Base-by-base conservation (phyloP, 2,888 invertebrate genomes). In the Dolichopus griseipennis region DNA sequence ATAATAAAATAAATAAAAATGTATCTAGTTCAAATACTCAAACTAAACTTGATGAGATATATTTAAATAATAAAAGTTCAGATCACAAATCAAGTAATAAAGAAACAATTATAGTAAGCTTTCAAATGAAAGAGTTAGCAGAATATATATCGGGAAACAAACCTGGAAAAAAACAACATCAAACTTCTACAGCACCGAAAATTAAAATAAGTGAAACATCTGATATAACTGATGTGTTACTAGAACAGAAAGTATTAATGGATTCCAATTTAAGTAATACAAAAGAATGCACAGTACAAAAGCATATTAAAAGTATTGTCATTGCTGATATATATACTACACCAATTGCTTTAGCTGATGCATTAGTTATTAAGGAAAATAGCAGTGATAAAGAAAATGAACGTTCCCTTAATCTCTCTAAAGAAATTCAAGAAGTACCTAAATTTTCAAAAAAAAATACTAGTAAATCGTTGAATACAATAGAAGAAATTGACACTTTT, bases 391-490 rank as follows among this genome's bases (percentile, higher is more conserved):
- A 64, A 10, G 64, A 27, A 27, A 27, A 63, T 27, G 27, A 63
- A 22, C 27, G 27, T 12, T 0, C n/a, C 20, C n/a, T 20, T 10
- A 3, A 64, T 64, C 7, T 64, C 3, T 20, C 64, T 37, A 64
- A 64, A 64, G 64, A 64, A n/a, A 64, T 34, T 18, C 52, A 52
- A 52, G 18, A 7, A 8, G 64, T 64, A 64, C 64, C 64, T 37
- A 34, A 64, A 20, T 37, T 64, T 37, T 18, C 15, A 6, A 52
- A 52, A 52, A 9, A 52, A 18, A 12, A 15, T 3, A 15, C 2
- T 6, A 52, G 52, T 18, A 52, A 52, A 52, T 52, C 52, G 1
- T 52, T 52, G 18, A 52, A 12, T 52, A 52, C 52, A n/a, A 52
- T 52, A 18, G 12, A 52, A 52, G 52, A 52, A 52, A 37, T 37